These are phyloP conservation scores for Steinernema hermaphroditum DNA, from an alignment of 2,888 invertebrate species.

Conservation along the genomic window DNA sequence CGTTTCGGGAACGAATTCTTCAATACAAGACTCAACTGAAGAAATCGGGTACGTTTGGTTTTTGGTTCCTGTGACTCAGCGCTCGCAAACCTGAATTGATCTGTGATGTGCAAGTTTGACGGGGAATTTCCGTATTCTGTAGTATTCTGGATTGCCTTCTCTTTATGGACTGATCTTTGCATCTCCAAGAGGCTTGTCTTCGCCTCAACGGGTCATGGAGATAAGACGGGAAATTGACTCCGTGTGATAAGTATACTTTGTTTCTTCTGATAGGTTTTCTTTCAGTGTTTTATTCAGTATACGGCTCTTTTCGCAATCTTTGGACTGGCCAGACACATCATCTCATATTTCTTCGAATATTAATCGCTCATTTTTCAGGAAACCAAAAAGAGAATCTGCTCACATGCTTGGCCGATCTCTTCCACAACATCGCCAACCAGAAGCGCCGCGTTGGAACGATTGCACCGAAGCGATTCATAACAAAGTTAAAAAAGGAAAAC, in stretches of 20 bases:
- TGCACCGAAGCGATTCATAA: slow-evolving; percentile 99
- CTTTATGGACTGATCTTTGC: no score
- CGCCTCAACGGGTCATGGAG: no score
- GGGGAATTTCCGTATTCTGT: neutral
- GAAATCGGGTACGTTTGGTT: slow-evolving; percentile 57
- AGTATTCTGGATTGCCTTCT: no score
- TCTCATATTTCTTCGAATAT: no score
- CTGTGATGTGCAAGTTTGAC: neutral
- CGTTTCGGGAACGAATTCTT: slow-evolving; percentile 95
- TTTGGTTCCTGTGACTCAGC: neutral
- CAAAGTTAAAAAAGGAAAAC: slow-evolving; percentile 94
- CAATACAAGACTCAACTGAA: slow-evolving; percentile 80
- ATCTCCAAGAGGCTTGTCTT: no score
- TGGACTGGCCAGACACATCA: no score
- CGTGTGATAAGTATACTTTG: no score
- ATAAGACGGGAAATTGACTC: no score
- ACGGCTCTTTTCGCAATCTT: no score
- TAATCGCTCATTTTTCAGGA: slow-evolving; percentile 56
- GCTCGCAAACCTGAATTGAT: slow-evolving; percentile 81
- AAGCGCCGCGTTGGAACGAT: slow-evolving; percentile 98
- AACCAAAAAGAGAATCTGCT: slow-evolving; percentile 85
- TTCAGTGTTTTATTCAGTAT: no score
- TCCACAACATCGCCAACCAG: slow-evolving; percentile 99
- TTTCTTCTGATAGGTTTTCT: no score
- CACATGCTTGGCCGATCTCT: slow-evolving; percentile 95